Percentiles rank a stretch among this genome's conserved stretches.
phyloP scores from a whole-genome alignment of 2,113 vertebrate species.

The Mugil cephalus region DNA sequence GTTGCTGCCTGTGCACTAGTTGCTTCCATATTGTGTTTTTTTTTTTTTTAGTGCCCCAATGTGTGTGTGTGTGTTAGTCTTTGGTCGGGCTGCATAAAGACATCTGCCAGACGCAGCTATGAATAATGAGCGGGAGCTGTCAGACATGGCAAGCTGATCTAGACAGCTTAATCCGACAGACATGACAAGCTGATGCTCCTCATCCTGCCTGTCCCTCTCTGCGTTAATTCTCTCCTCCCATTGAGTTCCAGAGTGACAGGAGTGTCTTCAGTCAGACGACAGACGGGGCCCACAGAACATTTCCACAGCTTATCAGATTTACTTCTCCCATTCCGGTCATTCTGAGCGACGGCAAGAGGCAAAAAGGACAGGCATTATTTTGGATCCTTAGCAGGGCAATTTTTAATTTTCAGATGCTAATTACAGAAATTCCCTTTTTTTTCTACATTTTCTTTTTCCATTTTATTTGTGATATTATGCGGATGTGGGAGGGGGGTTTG shows the following conservation, averaged over 20 bases:
- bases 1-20: background rate
- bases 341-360: background rate
- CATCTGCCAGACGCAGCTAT: slow-evolving; percentile 61
- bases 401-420: background rate
- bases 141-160: slow-evolving; percentile 65
- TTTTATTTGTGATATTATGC: too few relatives aligned
- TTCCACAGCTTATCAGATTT: slow-evolving; percentile 48
- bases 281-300: slow-evolving; percentile 32
- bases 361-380: background rate
- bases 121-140: slow-evolving; percentile 72
- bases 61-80: background rate
- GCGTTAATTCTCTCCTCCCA: slow-evolving; percentile 48
- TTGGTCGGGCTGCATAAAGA: slow-evolving; percentile 44
- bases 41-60: background rate
- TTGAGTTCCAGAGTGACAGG: slow-evolving; percentile 30
- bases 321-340: background rate
- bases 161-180: slow-evolving; percentile 71
- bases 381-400: background rate
- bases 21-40: slow-evolving; percentile 24
- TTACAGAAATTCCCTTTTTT: background rate
- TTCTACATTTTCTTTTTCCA: background rate
- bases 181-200: slow-evolving; percentile 56
- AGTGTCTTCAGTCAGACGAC: slow-evolving; percentile 40
- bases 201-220: slow-evolving; percentile 28
- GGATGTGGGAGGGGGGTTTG: background rate